phyloP scores from a whole-genome alignment of 2,888 invertebrate genomes.

The Apamea crenata region DNA sequence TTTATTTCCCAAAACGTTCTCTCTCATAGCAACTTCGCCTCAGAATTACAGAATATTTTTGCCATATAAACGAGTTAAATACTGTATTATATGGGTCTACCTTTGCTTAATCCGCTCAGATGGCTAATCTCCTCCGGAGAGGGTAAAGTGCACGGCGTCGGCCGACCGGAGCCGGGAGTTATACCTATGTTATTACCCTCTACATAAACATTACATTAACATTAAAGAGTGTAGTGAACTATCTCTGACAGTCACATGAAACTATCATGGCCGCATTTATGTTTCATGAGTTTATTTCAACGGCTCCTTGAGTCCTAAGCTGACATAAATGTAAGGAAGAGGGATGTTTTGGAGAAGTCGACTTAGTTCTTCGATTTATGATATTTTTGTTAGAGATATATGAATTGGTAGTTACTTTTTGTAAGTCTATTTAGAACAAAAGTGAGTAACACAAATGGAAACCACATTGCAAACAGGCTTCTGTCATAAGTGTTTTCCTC shows the following conservation, averaged over 20 bases:
- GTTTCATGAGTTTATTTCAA: conserved; percentile 70
- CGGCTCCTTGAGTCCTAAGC: conserved; percentile 41
- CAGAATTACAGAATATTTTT: conserved; percentile 46
- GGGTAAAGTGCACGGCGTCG: conserved; percentile 65
- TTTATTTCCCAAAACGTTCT: conserved; percentile 21
- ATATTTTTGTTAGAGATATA: conserved; percentile 11
- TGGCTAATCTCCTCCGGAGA: conserved; percentile 69
- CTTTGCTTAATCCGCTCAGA: conserved; percentile 69
- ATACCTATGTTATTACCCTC: conserved; percentile 65
- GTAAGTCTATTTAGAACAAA: not conserved
- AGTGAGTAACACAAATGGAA: not conserved
- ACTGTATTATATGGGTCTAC: conserved; percentile 63
- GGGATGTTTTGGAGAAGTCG: conserved; percentile 23
- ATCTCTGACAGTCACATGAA: conserved; percentile 57
- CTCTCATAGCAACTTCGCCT: conserved; percentile 19
- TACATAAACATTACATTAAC: conserved; percentile 76
- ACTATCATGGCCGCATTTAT: conserved; percentile 67
- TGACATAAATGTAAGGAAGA: conserved; percentile 48
- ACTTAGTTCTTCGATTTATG: conserved; percentile 28
- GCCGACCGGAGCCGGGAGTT: conserved; percentile 49
- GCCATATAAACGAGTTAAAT: conserved; percentile 54
- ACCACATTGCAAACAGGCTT: conserved; percentile 19
- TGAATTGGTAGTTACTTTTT: not conserved
- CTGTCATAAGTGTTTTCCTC: conserved; percentile 30
- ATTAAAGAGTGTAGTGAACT: conserved; percentile 74